phyloP scores from a whole-genome alignment of 2,113 vertebrate genomes.

The Tympanuchus pallidicinctus region DNA sequence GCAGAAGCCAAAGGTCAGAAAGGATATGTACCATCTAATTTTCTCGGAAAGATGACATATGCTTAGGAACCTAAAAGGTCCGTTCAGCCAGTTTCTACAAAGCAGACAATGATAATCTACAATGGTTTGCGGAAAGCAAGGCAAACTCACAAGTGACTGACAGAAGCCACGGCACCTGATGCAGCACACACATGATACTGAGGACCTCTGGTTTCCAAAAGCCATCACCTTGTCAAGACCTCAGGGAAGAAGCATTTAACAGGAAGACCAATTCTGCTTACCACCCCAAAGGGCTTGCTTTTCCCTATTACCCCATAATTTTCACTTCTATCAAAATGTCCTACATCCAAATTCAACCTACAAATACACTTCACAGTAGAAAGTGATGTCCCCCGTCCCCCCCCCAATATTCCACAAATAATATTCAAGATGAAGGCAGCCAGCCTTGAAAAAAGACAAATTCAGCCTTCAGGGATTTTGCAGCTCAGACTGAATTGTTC shows the following conservation, averaged over 20 bases:
- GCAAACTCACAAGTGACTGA: conserved; percentile 32
- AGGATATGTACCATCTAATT: conserved; percentile 96
- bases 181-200: background rate
- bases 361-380: conserved; percentile 16
- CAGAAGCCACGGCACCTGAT: background rate
- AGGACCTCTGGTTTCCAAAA: conserved; percentile 20
- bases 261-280: conserved; percentile 33
- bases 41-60: conserved; percentile 96
- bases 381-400: background rate
- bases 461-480: background rate
- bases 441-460: conserved; percentile 35
- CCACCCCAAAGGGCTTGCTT: background rate
- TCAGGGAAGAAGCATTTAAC: conserved; percentile 19
- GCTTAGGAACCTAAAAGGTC: conserved; percentile 74
- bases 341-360: conserved; percentile 4
- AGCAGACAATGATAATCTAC: conserved; percentile 32
- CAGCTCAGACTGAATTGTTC: background rate
- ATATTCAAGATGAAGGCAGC: conserved; percentile 6
- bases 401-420: conserved; percentile 20
- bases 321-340: background rate
- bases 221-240: conserved; percentile 24
- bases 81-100: background rate
- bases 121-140: conserved; percentile 17
- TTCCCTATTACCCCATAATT: conserved; percentile 31
- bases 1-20: conserved; percentile 91